Evolutionary conservation across 2,113 vertebrate genomes (phyloP), one percentile per base, ranked within the genome.

Genomic region (Ovis canadensis): DNA sequence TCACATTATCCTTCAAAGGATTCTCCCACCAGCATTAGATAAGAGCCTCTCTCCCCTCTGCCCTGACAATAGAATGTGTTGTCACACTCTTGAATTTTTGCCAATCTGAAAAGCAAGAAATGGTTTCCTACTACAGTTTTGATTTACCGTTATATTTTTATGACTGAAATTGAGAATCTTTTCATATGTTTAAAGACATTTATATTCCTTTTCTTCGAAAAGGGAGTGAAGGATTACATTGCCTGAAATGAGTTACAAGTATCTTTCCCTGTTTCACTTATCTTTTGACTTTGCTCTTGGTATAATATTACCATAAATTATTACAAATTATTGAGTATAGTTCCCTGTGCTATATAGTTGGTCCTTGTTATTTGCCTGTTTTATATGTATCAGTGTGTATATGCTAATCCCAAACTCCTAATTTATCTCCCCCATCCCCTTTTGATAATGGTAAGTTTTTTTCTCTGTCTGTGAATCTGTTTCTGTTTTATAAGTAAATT

Each of bases 131-230:
- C 25, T 31, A 25, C 31, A 94, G 43, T 48, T 95, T 31, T 95
- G 87, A 96, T 21, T 94, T 86, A 84, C 14, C 36, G 36, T 23
- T 52, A 7, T 45, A 8, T 78, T 93, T 33, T 71, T 33, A 50
- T 90, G 50, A 82, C 84, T 59, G n/a, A 88, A 13, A 12, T 81
- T 87, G 50, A 80, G 36, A 86, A 48, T 62, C n/a, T 94, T 92
- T 90, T 88, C 36, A 50, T 55, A 36, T 11, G 14, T 21, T 91
- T 55, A 94, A 92, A 36, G 54, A 8, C 29, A 77, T 78, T 80
- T 87, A 11, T 71, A 55, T 92, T 91, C 40, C 11, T 43, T 89
- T 94, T 92, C 81, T 97, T 33, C 45, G 81, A 96, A 88, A 95
- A 94, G 48, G 19, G 19, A 36, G 17, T 62, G 27, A 17, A 40